Evolutionary conservation across 1,140 invertebrate genomes (phyloP).

Genomic region (Drosophila ananassae): DNA sequence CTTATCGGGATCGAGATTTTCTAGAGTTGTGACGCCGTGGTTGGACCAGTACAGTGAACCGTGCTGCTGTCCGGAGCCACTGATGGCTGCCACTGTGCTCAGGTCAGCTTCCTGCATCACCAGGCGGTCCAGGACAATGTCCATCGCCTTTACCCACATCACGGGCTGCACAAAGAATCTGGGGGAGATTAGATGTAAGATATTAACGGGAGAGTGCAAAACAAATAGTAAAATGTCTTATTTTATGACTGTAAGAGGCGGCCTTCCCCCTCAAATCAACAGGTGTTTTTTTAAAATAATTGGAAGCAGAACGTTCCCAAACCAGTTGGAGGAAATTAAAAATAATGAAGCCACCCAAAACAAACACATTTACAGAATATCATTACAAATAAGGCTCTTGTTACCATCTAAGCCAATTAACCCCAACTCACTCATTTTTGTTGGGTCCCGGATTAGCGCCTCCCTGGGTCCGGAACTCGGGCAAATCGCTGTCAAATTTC

Average conservation of each 20-base stretch:
- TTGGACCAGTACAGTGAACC: slow-evolving; percentile 97
- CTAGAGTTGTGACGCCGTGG: slow-evolving; percentile 88
- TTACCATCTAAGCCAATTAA: neutral
- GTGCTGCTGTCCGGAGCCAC: slow-evolving; percentile 98
- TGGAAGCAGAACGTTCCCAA: neutral
- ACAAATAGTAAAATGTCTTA: neutral
- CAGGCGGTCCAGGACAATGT: slow-evolving; percentile 94
- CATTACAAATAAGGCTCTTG: too few relatives aligned
- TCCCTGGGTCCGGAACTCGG: slow-evolving; percentile 88
- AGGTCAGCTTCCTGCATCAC: slow-evolving; percentile 93
- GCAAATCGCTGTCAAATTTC: slow-evolving; percentile 94
- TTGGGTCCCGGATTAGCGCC: slow-evolving; percentile 69
- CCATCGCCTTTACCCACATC: slow-evolving; percentile 98
- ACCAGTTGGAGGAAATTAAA: neutral
- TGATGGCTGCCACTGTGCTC: slow-evolving; percentile 91
- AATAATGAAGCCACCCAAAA: neutral
- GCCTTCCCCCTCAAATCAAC: neutral
- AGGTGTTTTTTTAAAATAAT: neutral
- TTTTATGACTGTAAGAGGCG: neutral
- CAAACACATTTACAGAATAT: neutral
- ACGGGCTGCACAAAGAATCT: slow-evolving; percentile 89
- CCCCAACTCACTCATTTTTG: slow-evolving; percentile 86
- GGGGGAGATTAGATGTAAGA: neutral
- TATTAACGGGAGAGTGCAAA: neutral
- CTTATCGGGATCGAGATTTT: slow-evolving; percentile 88